Percentiles rank a stretch among this genome's conserved stretches.
Conservation (phyloP, 1,140 invertebrate species). For the Drosophila lini region DNA sequence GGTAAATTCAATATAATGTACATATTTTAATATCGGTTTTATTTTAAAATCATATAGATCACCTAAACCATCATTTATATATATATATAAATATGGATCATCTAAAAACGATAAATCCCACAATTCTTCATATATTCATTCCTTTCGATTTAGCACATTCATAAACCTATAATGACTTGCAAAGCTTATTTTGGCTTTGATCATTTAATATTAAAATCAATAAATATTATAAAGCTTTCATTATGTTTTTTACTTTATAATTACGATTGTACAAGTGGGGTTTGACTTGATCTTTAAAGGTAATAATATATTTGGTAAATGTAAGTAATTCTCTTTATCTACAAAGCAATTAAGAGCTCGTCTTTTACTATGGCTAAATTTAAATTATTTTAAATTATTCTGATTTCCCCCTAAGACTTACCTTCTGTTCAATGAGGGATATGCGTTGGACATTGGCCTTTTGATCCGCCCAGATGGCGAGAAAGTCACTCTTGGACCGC, state of each 20-base stretch:
- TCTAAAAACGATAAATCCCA: background rate
- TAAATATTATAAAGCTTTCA: constrained; percentile 1
- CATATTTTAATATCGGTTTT: no score
- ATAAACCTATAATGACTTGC: background rate
- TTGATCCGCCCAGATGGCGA: constrained; percentile 63
- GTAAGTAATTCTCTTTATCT: background rate
- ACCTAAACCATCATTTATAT: no score
- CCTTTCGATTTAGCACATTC: background rate
- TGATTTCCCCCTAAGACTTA: constrained; percentile 3
- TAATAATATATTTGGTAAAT: no score
- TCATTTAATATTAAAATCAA: background rate
- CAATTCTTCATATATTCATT: no score
- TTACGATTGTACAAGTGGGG: background rate
- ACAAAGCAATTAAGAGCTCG: background rate
- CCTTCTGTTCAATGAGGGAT: constrained; percentile 64
- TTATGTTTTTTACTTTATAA: background rate
- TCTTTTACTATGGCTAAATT: background rate
- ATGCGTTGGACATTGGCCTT: constrained; percentile 53
- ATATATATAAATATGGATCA: background rate
- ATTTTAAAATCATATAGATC: no score
- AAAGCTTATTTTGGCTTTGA: background rate
- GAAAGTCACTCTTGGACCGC: constrained; percentile 62
- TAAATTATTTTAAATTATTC: no score
- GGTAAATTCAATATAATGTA: no score
- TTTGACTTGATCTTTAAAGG: background rate